Base-by-base conservation (phyloP, 2,888 invertebrate species). In the Phyto melanocephala region DNA sequence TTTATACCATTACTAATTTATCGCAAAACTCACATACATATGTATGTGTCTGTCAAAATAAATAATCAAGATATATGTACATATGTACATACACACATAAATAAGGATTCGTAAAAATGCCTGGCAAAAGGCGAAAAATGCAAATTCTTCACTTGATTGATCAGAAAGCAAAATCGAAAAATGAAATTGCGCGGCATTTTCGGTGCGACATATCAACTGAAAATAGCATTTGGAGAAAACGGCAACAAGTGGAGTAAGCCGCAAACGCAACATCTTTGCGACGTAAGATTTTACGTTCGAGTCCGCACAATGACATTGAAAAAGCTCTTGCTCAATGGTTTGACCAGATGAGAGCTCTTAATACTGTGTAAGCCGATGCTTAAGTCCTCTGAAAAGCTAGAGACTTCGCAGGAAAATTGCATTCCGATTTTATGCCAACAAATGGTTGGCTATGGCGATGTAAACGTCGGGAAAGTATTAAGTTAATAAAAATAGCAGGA, bases 311-410 rank as follows among this genome's bases (percentile, higher is more conserved):
- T 40, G 63, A 63, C 52, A 42, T 74, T 74, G 62, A 62, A 62
- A 33, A 74, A 52, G 60, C 72, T 45, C 33, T 63, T 42, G 47
- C 24, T 63, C 15, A 45, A 63, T 45, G 50, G 50, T 65, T 63
- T 63, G 72, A 52, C 72, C 72, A 71, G 37, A 60, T 72, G 50
- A 72, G 60, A 60, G 60, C 47, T 50, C 35, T 37, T 37, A 72
- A 60, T 33, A 54, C 54, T 54, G 33, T 56, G 56, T 56, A 35
- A 33, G 28, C 54, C 54, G 67, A 67, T 67, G 67, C 67, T 76
- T 67, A 67, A 67, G 47, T 76, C 67, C 76, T 76, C 76, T 47
- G 68, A 76, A n/a, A 76, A 76, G 68, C 76, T 52, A 68, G 62
- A 60, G 50, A 76, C 58, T 68, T 28, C 28, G 28, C 28, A 28